A percentile compares a stretch with the other conserved stretches of the same genome.
Conservation (phyloP, 1,140 invertebrate species). For the Contarinia nasturtii region DNA sequence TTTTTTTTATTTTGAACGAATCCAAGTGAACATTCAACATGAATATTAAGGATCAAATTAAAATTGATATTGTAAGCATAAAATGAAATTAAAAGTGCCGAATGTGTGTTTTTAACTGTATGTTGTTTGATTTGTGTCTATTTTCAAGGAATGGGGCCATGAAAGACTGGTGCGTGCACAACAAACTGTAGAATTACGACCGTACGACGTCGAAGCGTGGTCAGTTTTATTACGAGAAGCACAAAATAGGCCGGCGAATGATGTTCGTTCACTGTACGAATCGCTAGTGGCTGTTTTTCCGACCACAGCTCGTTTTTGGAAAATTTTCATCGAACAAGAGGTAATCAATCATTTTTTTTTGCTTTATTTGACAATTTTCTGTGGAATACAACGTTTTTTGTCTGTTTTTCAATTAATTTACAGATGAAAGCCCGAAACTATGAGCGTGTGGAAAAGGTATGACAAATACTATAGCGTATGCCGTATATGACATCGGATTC, state of each 20-base stretch:
- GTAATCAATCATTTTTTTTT: constrained; percentile 26
- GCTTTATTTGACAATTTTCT: neutral
- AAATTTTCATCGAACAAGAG: constrained; percentile 99
- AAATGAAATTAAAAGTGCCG: neutral
- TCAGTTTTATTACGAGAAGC: constrained; percentile 83
- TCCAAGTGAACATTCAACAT: constrained; percentile 1
- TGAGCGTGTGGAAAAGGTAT: constrained; percentile 96
- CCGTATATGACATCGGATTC: too few relatives aligned
- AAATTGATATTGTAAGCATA: constrained; percentile 24
- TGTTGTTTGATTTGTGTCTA: neutral
- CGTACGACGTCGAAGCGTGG: constrained; percentile 93
- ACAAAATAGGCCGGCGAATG: constrained; percentile 73
- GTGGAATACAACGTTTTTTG: neutral
- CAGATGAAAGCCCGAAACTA: constrained; percentile 89
- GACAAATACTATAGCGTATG: constrained; percentile 22
- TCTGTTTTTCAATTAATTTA: constrained; percentile 18
- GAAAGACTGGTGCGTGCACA: constrained; percentile 63
- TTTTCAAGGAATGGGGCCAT: constrained; percentile 60
- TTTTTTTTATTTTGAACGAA: too few relatives aligned
- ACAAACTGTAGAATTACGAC: constrained; percentile 61
- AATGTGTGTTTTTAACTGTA: neutral
- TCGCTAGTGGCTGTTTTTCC: constrained; percentile 84
- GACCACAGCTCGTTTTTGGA: constrained; percentile 94
- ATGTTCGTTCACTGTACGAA: constrained; percentile 84
- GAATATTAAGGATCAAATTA: constrained; percentile 18